Conservation (phyloP, 2,113 vertebrate genomes). For the Oophaga pumilio region DNA sequence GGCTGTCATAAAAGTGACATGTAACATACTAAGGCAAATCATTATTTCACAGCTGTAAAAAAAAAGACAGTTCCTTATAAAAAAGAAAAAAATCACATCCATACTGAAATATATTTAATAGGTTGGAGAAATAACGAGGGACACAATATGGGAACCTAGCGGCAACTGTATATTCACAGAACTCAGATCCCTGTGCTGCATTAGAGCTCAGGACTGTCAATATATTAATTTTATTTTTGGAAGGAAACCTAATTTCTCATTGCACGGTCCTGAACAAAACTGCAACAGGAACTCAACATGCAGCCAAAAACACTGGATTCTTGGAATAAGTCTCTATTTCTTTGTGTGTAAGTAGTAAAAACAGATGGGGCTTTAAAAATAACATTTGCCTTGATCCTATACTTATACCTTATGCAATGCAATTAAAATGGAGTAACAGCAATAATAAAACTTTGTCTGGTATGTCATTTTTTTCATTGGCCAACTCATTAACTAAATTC, state of each 20-base stretch:
- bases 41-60: not conserved
- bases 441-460: not conserved
- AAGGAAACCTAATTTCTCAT: not conserved
- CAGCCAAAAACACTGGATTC: not conserved
- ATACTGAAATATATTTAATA: not conserved
- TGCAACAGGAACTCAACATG: not conserved
- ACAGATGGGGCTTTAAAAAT: conserved; percentile 5
- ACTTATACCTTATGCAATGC: not conserved
- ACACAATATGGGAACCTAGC: not conserved
- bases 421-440: not conserved
- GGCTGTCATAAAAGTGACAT: conserved; percentile 8
- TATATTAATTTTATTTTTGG: not conserved
- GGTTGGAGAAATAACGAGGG: not conserved
- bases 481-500: not conserved
- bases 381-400: not conserved
- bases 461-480: not conserved
- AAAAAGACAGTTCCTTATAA: not conserved
- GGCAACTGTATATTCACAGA: not conserved
- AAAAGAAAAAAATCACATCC: not conserved
- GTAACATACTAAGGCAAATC: not conserved
- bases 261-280: not conserved
- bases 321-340: not conserved
- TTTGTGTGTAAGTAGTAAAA: not conserved
- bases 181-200: not conserved
- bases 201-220: not conserved